phyloP scores from a whole-genome alignment of 2,797 vertebrate genomes.

The Arctocebus calabarensis region DNA sequence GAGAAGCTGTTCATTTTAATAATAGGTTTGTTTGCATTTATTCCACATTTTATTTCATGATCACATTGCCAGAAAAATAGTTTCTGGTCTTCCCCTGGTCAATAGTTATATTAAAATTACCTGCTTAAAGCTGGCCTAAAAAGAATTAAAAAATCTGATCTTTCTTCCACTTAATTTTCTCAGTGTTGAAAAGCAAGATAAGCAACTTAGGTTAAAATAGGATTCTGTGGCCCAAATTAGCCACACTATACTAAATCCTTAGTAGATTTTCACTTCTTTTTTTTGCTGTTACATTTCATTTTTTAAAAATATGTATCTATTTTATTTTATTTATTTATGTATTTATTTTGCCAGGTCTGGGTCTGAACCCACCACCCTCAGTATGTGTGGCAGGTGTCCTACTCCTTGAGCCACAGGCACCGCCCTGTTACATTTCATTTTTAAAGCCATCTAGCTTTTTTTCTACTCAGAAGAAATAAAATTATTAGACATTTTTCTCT shows the following conservation, averaged over 20 bases:
- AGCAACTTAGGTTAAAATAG: conserved; percentile 13
- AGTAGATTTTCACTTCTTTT: conserved; percentile 13
- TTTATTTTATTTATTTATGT: no score
- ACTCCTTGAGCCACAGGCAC: no score
- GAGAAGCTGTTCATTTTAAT: conserved; percentile 18
- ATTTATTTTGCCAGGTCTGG: no score
- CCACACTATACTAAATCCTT: not conserved
- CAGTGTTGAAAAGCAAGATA: not conserved
- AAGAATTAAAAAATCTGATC: not conserved
- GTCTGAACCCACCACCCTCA: no score
- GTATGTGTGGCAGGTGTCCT: no score
- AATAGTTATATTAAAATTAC: conserved; percentile 50
- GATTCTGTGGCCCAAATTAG: not conserved
- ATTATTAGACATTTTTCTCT: not conserved
- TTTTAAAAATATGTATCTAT: not conserved
- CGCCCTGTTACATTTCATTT: not conserved
- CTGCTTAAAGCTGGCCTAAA: conserved; percentile 14
- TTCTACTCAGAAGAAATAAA: conserved; percentile 33
- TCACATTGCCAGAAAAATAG: conserved; percentile 16
- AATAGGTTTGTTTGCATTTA: conserved; percentile 58
- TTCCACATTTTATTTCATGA: conserved; percentile 53
- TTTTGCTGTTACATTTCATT: not conserved
- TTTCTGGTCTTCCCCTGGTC: conserved; percentile 39
- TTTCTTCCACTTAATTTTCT: conserved; percentile 47
- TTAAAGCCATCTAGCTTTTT: conserved; percentile 38